These are phyloP conservation scores for Diachasmimorpha longicaudata DNA, from an alignment of 1,140 invertebrate genomes.

Conservation along the genomic window DNA sequence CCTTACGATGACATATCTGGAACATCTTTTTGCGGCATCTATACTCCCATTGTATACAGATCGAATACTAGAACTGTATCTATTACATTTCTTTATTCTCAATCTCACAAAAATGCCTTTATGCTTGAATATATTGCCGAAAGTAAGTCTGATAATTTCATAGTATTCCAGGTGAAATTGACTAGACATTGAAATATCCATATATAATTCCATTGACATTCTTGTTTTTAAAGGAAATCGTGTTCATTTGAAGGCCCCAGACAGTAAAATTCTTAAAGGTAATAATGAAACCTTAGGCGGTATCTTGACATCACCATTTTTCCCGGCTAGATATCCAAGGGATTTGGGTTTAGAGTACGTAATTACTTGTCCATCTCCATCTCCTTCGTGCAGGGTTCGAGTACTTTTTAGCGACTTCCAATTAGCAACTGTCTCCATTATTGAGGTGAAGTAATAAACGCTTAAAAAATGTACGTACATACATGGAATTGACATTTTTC, in stretches of 20 bases:
- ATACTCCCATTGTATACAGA: slow-evolving; percentile 64
- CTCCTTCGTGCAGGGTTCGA: slow-evolving; percentile 66
- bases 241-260: slow-evolving; percentile 65
- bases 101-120: slow-evolving; percentile 70
- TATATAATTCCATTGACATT: no score
- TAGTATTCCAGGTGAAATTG: no score
- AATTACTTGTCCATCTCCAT: slow-evolving; percentile 65
- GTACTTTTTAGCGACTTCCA: slow-evolving; percentile 76
- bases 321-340: slow-evolving; percentile 72
- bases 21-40: slow-evolving; percentile 69
- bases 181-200: no score
- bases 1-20: slow-evolving; percentile 71
- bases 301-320: slow-evolving; percentile 71
- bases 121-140: slow-evolving; percentile 70
- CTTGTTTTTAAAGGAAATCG: slow-evolving; percentile 68
- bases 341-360: slow-evolving; percentile 74
- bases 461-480: no score
- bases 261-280: slow-evolving; percentile 48
- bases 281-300: slow-evolving; percentile 57
- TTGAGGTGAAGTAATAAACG: slow-evolving; percentile 67
- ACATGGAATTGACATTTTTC: no score
- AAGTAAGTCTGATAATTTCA: slow-evolving; percentile 64
- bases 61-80: slow-evolving; percentile 70
- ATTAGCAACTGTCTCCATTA: slow-evolving; percentile 70
- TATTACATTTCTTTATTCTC: slow-evolving; percentile 69